Percentiles rank a stretch among this genome's conserved stretches.
These are phyloP conservation scores for Eurystomus gularis DNA, from an alignment of 2,113 vertebrate genomes.

Conservation along the genomic window DNA sequence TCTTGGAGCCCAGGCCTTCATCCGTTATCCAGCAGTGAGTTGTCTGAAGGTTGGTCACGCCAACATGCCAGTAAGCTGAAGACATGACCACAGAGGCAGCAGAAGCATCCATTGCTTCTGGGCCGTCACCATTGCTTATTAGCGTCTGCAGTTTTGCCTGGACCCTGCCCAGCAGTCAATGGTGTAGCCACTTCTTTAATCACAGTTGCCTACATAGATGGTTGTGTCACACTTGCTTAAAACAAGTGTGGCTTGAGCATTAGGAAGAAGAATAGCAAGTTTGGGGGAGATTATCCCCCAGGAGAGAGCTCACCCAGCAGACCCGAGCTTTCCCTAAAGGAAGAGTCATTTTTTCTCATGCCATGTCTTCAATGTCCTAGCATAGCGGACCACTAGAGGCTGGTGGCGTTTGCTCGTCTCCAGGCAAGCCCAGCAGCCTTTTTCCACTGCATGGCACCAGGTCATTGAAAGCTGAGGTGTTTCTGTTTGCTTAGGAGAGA, in stretches of 20 bases:
- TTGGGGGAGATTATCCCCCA: not conserved
- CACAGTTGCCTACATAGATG: not conserved
- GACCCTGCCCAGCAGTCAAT: not conserved
- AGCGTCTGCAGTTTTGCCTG: not conserved
- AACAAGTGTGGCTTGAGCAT: not conserved
- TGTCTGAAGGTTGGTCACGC: not conserved
- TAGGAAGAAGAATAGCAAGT: not conserved
- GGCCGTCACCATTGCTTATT: not conserved
- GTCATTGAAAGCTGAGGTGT: not conserved
- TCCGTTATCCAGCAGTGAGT: not conserved
- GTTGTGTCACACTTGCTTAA: not conserved
- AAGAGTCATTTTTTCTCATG: not conserved
- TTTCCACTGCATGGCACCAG: accelerated
- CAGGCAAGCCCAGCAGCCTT: not conserved
- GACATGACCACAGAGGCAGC: not conserved
- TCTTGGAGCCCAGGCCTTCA: not conserved
- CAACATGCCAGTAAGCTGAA: conserved; percentile 20
- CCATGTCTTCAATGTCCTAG: not conserved
- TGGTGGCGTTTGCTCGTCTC: not conserved
- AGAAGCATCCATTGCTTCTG: not conserved
- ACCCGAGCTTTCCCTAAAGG: not conserved
- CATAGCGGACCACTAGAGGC: not conserved
- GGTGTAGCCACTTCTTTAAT: not conserved
- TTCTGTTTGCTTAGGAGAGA: not conserved
- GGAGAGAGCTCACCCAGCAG: not conserved